A percentile compares a stretch with the other conserved stretches of the same genome.
These are phyloP conservation scores for Synaphobranchus kaupii DNA, from an alignment of 2,797 vertebrate species.

Conservation along the genomic window DNA sequence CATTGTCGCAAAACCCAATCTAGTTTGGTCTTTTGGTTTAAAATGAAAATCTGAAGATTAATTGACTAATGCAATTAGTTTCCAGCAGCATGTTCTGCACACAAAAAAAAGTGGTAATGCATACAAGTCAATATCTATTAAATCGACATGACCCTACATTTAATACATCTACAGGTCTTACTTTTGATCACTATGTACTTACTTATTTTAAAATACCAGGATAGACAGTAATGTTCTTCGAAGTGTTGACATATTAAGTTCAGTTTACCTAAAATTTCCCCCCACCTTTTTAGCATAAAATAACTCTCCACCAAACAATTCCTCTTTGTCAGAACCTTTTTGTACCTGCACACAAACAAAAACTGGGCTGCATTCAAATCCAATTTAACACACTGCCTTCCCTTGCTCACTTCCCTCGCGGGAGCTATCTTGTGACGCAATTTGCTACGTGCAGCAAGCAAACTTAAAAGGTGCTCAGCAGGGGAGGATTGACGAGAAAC, in stretches of 20 bases:
- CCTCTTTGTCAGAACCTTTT: neutral
- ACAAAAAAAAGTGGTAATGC: slow-evolving; percentile 13
- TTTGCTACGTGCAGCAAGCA: too few relatives aligned
- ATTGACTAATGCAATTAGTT: slow-evolving; percentile 33
- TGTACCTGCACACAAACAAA: neutral
- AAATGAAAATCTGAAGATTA: slow-evolving; percentile 34
- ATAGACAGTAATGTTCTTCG: neutral
- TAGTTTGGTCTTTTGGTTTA: slow-evolving; percentile 33
- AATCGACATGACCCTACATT: neutral
- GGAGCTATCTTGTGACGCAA: too few relatives aligned
- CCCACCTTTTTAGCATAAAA: neutral
- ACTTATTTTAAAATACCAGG: neutral
- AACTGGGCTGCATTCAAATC: too few relatives aligned
- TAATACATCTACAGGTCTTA: slow-evolving; percentile 17
- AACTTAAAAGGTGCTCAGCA: too few relatives aligned
- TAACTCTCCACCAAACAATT: neutral
- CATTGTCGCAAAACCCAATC: slow-evolving; percentile 42
- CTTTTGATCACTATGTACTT: neutral
- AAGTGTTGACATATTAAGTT: neutral
- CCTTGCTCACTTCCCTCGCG: too few relatives aligned
- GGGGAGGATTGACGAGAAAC: too few relatives aligned
- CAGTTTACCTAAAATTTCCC: neutral
- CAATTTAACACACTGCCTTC: too few relatives aligned
- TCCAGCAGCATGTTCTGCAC: slow-evolving; percentile 11
- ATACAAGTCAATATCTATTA: slow-evolving; percentile 18